These are phyloP conservation scores for Invenusta paracnida DNA, from an alignment of 2,888 invertebrate genomes.

Conservation along the genomic window DNA sequence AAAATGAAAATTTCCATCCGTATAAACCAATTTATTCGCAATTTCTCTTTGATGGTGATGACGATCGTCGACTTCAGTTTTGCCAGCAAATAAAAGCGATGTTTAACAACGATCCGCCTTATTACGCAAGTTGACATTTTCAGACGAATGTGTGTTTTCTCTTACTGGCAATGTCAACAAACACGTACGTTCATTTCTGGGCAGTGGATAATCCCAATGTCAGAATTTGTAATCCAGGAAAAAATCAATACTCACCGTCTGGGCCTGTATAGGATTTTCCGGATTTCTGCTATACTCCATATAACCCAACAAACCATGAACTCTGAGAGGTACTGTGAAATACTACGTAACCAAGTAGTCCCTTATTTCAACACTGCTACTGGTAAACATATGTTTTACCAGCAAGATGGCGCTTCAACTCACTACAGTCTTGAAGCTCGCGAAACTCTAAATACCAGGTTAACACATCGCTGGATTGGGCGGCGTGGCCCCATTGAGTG, in stretches of 20 bases:
- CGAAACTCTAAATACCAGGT: not conserved
- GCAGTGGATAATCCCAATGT: no score
- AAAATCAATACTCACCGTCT: no score
- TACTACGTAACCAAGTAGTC: not conserved
- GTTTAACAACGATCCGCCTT: not conserved
- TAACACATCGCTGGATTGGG: not conserved
- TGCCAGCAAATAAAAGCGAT: slow-evolving; percentile 1
- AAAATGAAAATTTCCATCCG: slow-evolving; percentile 31
- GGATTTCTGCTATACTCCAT: not conserved
- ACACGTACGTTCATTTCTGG: no score
- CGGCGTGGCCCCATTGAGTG: not conserved
- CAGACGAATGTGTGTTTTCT: not conserved
- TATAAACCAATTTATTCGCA: slow-evolving; percentile 34
- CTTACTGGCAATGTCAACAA: not conserved
- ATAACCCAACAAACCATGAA: not conserved
- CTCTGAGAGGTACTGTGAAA: not conserved
- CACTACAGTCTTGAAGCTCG: not conserved
- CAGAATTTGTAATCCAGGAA: not conserved
- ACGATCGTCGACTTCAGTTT: slow-evolving; percentile 29
- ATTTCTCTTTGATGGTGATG: slow-evolving; percentile 32
- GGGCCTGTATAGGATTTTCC: not conserved
- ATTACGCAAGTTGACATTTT: not conserved
- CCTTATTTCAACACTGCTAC: not conserved
- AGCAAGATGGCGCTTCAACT: not conserved
- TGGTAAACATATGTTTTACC: not conserved